Conservation (phyloP, 2,888 invertebrate genomes). For the Ichneumon xanthorius region DNA sequence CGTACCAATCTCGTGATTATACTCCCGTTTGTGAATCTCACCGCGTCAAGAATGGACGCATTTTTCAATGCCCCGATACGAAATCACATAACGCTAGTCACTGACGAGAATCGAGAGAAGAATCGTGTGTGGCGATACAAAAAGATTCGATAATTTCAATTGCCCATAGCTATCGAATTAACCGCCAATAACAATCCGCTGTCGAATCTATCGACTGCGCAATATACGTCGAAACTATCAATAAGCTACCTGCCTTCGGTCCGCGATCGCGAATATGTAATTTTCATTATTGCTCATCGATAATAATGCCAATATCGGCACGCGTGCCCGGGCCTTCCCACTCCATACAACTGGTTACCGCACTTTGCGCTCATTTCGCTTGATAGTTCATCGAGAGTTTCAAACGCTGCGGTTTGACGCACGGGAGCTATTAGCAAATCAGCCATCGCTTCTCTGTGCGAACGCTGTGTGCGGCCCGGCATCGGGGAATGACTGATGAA, state of each 20-base stretch:
- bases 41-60: background rate
- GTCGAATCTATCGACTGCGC: background rate
- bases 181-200: background rate
- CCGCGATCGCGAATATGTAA: background rate
- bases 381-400: constrained; percentile 53
- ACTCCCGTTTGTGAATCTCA: background rate
- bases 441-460: constrained; percentile 73
- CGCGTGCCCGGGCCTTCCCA: background rate
- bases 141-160: background rate
- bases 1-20: background rate
- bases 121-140: background rate
- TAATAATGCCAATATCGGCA: constrained; percentile 14
- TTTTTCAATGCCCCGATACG: background rate
- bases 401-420: constrained; percentile 71
- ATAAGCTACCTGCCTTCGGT: background rate
- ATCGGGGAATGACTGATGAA: constrained; percentile 74
- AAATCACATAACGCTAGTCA: background rate
- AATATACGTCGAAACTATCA: background rate
- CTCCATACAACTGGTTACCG: constrained; percentile 20
- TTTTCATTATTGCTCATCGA: background rate
- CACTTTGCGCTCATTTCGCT: constrained; percentile 13
- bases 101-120: background rate
- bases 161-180: background rate
- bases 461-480: constrained; percentile 13
- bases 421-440: constrained; percentile 77